Base-by-base conservation (phyloP, 2,888 invertebrate genomes). In the Mythimna ferrago region DNA sequence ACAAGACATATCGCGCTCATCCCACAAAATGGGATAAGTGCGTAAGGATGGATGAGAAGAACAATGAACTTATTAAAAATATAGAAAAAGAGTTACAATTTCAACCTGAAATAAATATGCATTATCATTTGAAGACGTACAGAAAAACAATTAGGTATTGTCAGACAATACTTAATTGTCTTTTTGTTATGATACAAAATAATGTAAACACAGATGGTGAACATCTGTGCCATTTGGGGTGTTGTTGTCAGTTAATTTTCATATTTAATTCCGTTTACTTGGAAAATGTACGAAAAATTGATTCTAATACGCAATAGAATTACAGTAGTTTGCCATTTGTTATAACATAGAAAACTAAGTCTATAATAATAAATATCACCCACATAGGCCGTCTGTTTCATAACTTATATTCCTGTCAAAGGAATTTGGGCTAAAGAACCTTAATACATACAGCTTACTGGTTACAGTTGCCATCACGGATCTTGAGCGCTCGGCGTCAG, bases 131-230 rank as follows among this genome's bases (percentile, higher is more conserved):
- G 10, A 2, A 75, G 11, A 32, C 6, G 26, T 21, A 35, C 9
- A n/a, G 7, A 73, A 21, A 41, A 5, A 14, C 5, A 44, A 44
- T 44, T 32, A 32, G 32, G 32, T 32, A 32, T 32, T 32, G 32
- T 32, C 32, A 32, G 14, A 14, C 1, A 44, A 44, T 44, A 44
- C 44, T 11, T 44, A 44, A 44, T 3, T 44, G 26, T 26, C 26
- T 26, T 26, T 26, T 26, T 26, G 26, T 26, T 26, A 26, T 26
- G 26, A 53, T 38, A n/a, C 10, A n/a, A 73, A 44, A 26, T 26
- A 26, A 26, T 44, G 35, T 75, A 21, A 38, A 41, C 21, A 73
- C 66, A 76, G 26, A 57, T 51, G 56, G 16, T 26, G 16, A 19
- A 26, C 35, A 73, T n/a, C 14, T 51, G 56, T 1, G 41, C 19